Evolutionary conservation across 2,113 vertebrate species (phyloP), one percentile per base, ranked within the genome.

Genomic region (Symphodus melops): DNA sequence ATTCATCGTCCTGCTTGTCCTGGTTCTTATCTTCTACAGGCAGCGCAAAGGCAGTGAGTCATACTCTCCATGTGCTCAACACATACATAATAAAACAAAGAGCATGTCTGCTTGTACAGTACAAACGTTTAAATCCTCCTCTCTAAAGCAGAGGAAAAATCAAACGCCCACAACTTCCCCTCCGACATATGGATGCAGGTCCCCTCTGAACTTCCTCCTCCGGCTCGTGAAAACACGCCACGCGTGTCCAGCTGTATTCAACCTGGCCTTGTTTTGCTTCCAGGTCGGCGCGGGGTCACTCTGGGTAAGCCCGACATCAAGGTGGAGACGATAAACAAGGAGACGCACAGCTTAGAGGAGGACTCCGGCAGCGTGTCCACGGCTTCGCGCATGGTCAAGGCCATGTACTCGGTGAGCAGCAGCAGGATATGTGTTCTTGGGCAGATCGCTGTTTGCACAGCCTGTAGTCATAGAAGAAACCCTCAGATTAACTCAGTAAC

Each of bases 31-130:
- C 89, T 95, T 99, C 16, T 99, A 98, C 87, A 92, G 96, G n/a
- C 96, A 97, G 20, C 96, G 97, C 78, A 98, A 98, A 96, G 97
- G 97, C 89, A 99, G 97, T 98, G 94, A 97, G 97, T 96, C 69
- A 67, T 67, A 6, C 39, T 5, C 75, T 63, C 63, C 21, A 52
- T 68, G 58, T 54, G 82, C 61, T 0, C 25, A 58, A 72, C 68
- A 65, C 33, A 10, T 13, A 25, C 52, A 23, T 16, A 5, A 49
- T 11, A 61, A 33, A 33, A 33, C 28, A 33, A 66, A 51, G 21
- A 51, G 36, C 11, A 55, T 7, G 41, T 46, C 64, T 79, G 37
- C 28, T 63, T 33, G 62, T 53, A 25, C 52, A 44, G 59, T 8
- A 52, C 25, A 25, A 25, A 25, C 4, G 25, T 62, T 57, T 33